Conservation (phyloP, 2,113 vertebrate species). For the Ptilorrhoa leucosticta region DNA sequence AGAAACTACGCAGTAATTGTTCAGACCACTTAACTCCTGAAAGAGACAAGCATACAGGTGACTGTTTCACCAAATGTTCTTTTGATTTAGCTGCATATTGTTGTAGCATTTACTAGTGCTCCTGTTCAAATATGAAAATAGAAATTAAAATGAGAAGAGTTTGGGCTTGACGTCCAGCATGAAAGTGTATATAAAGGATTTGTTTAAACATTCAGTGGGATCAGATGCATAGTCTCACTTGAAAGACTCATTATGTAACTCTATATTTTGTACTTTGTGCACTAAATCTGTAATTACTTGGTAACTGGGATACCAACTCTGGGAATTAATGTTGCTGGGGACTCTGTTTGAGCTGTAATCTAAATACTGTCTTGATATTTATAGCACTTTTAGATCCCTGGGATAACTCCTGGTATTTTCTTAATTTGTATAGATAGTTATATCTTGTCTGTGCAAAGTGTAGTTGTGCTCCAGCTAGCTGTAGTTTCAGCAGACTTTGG, state of each 20-base stretch:
- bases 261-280: background rate
- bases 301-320: constrained; percentile 35
- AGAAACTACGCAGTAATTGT: background rate
- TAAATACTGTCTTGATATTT: constrained; percentile 44
- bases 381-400: constrained; percentile 4
- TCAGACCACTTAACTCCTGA: background rate
- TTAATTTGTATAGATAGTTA: background rate
- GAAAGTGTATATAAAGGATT: background rate
- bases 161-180: background rate
- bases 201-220: background rate
- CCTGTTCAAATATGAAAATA: background rate
- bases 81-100: background rate
- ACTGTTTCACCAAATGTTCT: background rate
- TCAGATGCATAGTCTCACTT: background rate
- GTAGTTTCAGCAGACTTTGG: background rate
- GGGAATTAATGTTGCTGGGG: constrained; percentile 44
- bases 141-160: background rate
- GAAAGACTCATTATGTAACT: constrained; percentile 14
- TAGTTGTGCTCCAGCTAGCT: background rate
- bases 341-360: constrained; percentile 12
- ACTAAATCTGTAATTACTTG: constrained; percentile 44
- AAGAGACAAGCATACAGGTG: background rate
- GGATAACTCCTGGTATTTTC: background rate
- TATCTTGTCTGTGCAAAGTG: background rate
- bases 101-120: background rate